Conservation (phyloP, 2,888 invertebrate species). For the Helicoverpa assulta region DNA sequence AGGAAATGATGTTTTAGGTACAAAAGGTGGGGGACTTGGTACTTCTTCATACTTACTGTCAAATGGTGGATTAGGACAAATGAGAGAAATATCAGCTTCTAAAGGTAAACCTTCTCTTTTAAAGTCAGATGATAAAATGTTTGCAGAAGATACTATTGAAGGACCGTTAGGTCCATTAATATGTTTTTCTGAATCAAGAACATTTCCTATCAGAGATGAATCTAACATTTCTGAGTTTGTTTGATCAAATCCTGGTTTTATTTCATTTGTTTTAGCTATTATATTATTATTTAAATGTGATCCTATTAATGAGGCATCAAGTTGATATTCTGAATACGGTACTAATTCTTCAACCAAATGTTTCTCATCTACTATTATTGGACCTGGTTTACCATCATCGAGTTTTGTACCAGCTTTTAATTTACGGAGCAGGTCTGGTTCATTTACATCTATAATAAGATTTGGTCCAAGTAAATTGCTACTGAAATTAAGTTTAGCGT, state of each 20-base stretch:
- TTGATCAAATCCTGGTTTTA: background rate
- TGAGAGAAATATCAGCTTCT: background rate
- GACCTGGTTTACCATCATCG: background rate
- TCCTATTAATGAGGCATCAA: constrained; percentile 13
- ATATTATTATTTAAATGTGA: background rate
- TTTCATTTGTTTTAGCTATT: background rate
- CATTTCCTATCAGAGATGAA: constrained; percentile 1
- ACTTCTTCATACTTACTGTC: background rate
- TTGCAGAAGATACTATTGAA: background rate
- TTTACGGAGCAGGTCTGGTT: background rate
- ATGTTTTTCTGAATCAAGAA: background rate
- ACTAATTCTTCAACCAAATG: background rate
- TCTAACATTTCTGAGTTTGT: background rate
- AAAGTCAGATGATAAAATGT: background rate
- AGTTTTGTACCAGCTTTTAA: background rate
- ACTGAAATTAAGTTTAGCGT: background rate
- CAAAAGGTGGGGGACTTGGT: too few species aligned
- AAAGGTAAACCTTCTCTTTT: background rate
- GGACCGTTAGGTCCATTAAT: background rate
- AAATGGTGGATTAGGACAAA: background rate
- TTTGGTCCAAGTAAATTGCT: background rate
- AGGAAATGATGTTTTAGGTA: too few species aligned
- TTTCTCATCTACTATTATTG: background rate
- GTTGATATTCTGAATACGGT: background rate
- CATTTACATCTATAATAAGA: background rate